Evolutionary conservation across 2,113 vertebrate species (phyloP).

Genomic region (Eleginops maclovinus): DNA sequence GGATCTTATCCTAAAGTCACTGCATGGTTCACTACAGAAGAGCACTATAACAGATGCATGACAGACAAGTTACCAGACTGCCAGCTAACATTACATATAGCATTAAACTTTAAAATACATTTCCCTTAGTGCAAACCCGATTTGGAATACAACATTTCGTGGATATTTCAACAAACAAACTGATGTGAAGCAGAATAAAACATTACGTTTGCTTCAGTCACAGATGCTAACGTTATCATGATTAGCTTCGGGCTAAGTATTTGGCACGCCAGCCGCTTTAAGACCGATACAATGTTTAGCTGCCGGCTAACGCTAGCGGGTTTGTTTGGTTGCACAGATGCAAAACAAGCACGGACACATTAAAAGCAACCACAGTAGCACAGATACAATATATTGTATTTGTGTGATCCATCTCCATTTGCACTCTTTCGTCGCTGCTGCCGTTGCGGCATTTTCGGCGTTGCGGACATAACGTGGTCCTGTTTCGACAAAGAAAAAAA

Average conservation of each 20-base stretch:
- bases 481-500: slow-evolving; percentile 83
- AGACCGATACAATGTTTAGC: slow-evolving; percentile 28
- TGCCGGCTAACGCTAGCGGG: slow-evolving; percentile 49
- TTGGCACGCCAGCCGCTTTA: slow-evolving; percentile 3
- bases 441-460: slow-evolving; percentile 76
- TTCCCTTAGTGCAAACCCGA: background rate
- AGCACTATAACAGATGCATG: background rate
- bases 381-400: fast-evolving
- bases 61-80: background rate
- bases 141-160: too few species aligned
- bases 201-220: background rate
- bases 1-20: background rate
- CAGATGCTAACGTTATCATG: slow-evolving; percentile 70
- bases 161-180: background rate
- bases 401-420: slow-evolving; percentile 48
- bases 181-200: background rate
- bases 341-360: background rate
- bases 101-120: background rate
- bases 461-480: slow-evolving; percentile 77
- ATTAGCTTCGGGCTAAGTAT: slow-evolving; percentile 63
- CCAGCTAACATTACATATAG: background rate
- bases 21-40: background rate
- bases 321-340: background rate
- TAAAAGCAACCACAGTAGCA: background rate
- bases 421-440: slow-evolving; percentile 52